Base-by-base conservation (phyloP, 2,113 vertebrate species). In the Pollachius pollachius region DNA sequence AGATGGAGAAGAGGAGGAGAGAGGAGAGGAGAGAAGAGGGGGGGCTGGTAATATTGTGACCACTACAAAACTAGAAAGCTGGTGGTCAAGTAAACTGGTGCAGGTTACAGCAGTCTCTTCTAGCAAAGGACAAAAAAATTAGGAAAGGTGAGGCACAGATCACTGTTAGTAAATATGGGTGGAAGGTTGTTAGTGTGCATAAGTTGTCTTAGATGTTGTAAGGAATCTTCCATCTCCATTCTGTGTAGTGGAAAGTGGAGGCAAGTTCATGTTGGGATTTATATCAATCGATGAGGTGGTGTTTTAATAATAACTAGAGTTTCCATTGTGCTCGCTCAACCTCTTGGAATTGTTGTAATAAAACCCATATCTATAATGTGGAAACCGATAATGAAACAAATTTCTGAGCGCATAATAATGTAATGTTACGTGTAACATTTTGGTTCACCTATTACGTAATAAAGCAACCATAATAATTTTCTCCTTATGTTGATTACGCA, bases 71-170 rank as follows among this genome's bases (percentile, higher is more conserved):
- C 21, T 21, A 77, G 78, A 89, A 91, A 86, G 93, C 72, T 91
- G 91, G 90, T 67, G 93, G 92, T 92, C 92, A 94, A 94, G 93
- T 93, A 93, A 95, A 94, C 94, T 94, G 93, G 87, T 93, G 92
- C 92, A 93, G 93, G 96, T 96, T 94, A 91, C 92, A 89, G 94
- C 90, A 93, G 93, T 94, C 93, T 94, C 93, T 41, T 86, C 88
- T 82, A 88, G 93, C 93, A 92, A 93, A 91, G 92, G 93, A 41
- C 37, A 41, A 90, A 91, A 88, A 90, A 92, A 94, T 94, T 93
- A 92, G 91, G 94, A 93, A 93, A 91, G 90, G 86, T 90, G 93
- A 91, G 91, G 92, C 92, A 93, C 65, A 77, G 81, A 87, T 85
- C 78, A 82, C 85, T 86, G 62, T 88, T 94, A 95, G 95, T 91